A percentile compares a stretch with the other conserved stretches of the same genome.
Conservation (phyloP, 2,797 vertebrate genomes). For the Scolopax bukidnonensis region DNA sequence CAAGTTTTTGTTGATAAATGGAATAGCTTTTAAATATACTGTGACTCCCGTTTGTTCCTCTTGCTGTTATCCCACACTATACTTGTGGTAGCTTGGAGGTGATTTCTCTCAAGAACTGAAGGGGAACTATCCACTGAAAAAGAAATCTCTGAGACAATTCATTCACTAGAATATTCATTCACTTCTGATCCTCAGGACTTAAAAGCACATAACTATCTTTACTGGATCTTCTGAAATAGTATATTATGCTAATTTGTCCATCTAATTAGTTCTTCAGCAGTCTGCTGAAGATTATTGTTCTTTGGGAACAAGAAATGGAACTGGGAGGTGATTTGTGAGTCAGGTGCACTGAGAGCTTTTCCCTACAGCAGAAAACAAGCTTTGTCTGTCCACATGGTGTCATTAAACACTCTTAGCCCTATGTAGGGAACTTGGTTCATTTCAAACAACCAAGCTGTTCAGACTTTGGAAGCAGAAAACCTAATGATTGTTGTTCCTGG, state of each 20-base stretch:
- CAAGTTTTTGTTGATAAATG: constrained; percentile 32
- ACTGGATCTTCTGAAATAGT: neutral
- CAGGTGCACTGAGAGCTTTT: neutral
- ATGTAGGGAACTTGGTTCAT: neutral
- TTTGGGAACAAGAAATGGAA: neutral
- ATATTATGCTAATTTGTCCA: constrained; percentile 10
- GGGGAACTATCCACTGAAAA: neutral
- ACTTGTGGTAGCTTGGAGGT: neutral
- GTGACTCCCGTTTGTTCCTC: neutral
- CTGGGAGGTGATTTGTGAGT: neutral
- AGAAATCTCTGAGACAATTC: neutral
- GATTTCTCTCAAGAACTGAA: constrained; percentile 14
- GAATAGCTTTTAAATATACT: neutral
- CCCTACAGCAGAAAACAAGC: neutral
- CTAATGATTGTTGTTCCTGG: neutral
- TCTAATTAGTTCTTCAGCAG: neutral
- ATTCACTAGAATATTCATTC: neutral
- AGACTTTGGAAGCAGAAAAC: constrained; percentile 13
- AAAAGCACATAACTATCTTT: neutral
- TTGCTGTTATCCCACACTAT: neutral
- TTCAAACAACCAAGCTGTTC: neutral
- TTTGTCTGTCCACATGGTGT: neutral
- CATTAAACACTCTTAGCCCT: neutral
- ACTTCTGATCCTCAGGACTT: constrained; percentile 2
- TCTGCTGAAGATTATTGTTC: neutral